phyloP scores from a whole-genome alignment of 2,888 invertebrate genomes.

The Platycheirus albimanus region DNA sequence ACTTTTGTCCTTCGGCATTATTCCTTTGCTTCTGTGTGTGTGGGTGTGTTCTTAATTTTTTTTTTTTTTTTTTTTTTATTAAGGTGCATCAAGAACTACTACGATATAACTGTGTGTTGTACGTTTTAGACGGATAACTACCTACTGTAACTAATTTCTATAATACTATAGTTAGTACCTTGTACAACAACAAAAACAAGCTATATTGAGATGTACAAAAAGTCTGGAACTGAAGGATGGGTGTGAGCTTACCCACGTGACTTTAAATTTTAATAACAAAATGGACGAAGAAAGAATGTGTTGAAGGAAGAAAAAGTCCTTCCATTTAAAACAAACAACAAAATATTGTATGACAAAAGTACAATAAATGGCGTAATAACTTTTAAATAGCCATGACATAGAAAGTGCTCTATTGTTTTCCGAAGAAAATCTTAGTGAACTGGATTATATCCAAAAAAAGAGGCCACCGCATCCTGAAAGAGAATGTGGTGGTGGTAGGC shows the following conservation, averaged over 20 bases:
- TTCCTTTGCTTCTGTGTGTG: constrained; percentile 21
- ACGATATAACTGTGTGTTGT: constrained; percentile 25
- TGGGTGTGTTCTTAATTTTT: constrained; percentile 41
- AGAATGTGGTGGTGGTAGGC: constrained; percentile 5
- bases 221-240: no score
- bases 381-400: constrained; percentile 61
- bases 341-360: neutral
- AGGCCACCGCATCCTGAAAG: constrained; percentile 32
- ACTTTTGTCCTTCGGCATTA: constrained; percentile 60
- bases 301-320: constrained; percentile 29
- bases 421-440: constrained; percentile 45
- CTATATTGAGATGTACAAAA: constrained; percentile 28
- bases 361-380: constrained; percentile 70
- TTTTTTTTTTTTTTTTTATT: constrained; percentile 45
- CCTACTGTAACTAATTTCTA: constrained; percentile 58
- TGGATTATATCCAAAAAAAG: constrained; percentile 62
- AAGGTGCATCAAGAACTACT: constrained; percentile 60
- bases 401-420: constrained; percentile 54
- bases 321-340: constrained; percentile 41
- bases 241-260: constrained; percentile 58
- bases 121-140: constrained; percentile 6
- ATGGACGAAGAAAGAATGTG: constrained; percentile 37
- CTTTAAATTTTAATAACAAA: constrained; percentile 44
- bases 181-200: constrained; percentile 20
- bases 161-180: constrained; percentile 27